Evolutionary conservation across 2,113 vertebrate genomes (phyloP).

Genomic region (Octodon degus): DNA sequence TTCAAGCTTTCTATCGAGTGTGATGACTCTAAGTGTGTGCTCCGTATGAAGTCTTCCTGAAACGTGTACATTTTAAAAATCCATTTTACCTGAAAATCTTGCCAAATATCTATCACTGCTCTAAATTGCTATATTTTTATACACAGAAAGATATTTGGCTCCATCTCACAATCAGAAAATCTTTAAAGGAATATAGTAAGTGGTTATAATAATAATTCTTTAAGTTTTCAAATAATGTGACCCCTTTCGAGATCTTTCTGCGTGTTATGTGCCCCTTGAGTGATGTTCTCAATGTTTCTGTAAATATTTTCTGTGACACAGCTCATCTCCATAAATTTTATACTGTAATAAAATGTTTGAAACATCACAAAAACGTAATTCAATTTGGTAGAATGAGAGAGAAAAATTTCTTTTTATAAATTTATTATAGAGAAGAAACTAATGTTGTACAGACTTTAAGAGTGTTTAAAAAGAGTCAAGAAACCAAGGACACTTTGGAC

Average conservation of each 20-base stretch:
- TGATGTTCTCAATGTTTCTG: constrained; percentile 70
- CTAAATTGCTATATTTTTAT: constrained; percentile 65
- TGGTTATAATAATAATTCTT: constrained; percentile 73
- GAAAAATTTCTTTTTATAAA: constrained; percentile 55
- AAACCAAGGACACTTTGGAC: constrained; percentile 1
- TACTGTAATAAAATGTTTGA: constrained; percentile 79
- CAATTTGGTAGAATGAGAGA: constrained; percentile 48
- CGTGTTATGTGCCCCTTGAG: constrained; percentile 50
- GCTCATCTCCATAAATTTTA: constrained; percentile 70
- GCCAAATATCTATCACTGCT: constrained; percentile 67
- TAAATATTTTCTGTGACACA: constrained; percentile 80
- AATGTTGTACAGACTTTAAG: constrained; percentile 25
- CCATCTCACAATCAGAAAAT: constrained; percentile 70
- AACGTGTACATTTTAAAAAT: constrained; percentile 57
- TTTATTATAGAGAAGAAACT: constrained; percentile 35
- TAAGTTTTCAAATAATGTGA: constrained; percentile 70
- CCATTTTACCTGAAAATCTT: constrained; percentile 66
- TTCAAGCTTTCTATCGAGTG: constrained; percentile 60
- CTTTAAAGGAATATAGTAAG: constrained; percentile 71
- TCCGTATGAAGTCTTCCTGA: constrained; percentile 32
- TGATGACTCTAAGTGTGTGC: constrained; percentile 61
- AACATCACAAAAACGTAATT: neutral
- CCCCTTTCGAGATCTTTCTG: constrained; percentile 19
- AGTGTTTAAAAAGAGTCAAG: constrained; percentile 47
- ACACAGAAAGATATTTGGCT: constrained; percentile 68